These are phyloP conservation scores for Momotus momota DNA, from an alignment of 2,797 vertebrate genomes.

Conservation along the genomic window DNA sequence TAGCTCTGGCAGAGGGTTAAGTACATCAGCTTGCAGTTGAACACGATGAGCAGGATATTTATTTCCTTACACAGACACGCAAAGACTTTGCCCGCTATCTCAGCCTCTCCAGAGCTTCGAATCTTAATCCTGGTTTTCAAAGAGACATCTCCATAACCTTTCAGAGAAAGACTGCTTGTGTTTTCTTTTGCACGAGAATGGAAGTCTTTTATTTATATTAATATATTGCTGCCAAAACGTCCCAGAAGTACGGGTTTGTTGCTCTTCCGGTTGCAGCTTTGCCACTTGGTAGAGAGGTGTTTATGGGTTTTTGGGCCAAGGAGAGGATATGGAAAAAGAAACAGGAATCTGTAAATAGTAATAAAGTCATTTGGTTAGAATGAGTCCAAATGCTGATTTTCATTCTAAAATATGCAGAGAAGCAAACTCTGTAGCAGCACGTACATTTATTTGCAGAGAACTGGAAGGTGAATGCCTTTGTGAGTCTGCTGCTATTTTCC, in stretches of 20 bases:
- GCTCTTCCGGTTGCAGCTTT: not conserved
- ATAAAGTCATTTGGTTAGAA: not conserved
- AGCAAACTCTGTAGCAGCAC: not conserved
- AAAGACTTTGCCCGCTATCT: not conserved
- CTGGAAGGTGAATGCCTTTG: not conserved
- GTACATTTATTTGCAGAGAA: not conserved
- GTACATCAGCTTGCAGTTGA: not conserved
- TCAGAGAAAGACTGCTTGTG: not conserved
- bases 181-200: not conserved
- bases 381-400: not conserved
- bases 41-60: not conserved
- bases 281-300: not conserved
- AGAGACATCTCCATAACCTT: not conserved
- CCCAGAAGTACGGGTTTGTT: not conserved
- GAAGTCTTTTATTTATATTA: not conserved
- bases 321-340: not conserved
- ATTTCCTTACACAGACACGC: not conserved
- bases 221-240: not conserved
- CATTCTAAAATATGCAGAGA: not conserved
- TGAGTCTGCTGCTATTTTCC: not conserved
- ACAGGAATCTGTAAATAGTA: not conserved
- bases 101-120: not conserved
- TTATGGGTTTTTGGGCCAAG: not conserved
- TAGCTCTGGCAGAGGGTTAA: not conserved
- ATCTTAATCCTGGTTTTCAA: not conserved